Percentiles rank a stretch among this genome's conserved stretches.
Conservation (phyloP, 2,113 vertebrate genomes). For the Bujurquina vittata region DNA sequence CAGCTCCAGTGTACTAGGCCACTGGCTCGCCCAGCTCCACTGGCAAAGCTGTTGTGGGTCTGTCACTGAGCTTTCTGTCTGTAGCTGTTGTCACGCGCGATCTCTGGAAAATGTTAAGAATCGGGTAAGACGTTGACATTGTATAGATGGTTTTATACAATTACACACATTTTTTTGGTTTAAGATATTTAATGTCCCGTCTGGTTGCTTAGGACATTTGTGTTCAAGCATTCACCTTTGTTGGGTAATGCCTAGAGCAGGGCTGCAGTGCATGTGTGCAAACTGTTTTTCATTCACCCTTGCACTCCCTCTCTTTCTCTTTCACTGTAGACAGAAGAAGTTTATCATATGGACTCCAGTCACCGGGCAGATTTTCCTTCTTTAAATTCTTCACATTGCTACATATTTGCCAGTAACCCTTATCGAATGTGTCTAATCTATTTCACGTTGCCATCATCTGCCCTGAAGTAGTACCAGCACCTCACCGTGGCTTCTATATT, state of each 20-base stretch:
- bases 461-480: not conserved
- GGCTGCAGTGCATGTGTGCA: not conserved
- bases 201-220: not conserved
- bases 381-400: not conserved
- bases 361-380: not conserved
- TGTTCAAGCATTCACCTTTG: not conserved
- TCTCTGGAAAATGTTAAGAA: not conserved
- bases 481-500: not conserved
- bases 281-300: not conserved
- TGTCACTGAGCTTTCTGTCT: not conserved
- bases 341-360: not conserved
- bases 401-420: not conserved
- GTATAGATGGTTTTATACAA: not conserved
- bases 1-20: conserved; percentile 28
- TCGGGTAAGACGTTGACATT: not conserved
- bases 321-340: not conserved
- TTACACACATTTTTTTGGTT: not conserved
- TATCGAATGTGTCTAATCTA: not conserved
- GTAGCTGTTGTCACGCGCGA: not conserved
- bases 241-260: not conserved
- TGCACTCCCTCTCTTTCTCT: not conserved
- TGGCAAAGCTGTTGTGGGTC: not conserved
- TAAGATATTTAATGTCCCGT: not conserved
- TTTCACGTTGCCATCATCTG: not conserved
- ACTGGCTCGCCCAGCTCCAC: not conserved